phyloP scores from a whole-genome alignment of 1,140 invertebrate species.

The Heliconius hewitsoni region DNA sequence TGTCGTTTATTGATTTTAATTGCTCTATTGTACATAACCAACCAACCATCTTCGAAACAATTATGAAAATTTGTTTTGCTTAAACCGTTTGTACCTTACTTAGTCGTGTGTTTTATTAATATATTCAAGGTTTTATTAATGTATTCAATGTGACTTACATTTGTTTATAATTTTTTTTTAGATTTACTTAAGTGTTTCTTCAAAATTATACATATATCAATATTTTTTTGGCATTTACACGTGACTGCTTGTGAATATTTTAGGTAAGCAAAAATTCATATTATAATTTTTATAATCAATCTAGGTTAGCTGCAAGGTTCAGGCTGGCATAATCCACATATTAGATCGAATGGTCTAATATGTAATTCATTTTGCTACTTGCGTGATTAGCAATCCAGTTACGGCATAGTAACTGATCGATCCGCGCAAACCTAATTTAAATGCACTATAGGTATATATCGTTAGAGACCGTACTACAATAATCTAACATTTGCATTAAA shows the following conservation, averaged over 20 bases:
- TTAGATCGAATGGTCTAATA: not conserved
- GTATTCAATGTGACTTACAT: too few species aligned
- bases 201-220: not conserved
- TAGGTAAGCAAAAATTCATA: too few species aligned
- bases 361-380: not conserved
- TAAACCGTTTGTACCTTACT: too few species aligned
- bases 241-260: too few species aligned
- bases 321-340: not conserved
- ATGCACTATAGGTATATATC: not conserved
- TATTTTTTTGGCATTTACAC: not conserved
- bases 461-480: not conserved
- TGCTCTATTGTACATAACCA: not conserved
- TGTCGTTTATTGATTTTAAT: not conserved
- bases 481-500: not conserved
- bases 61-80: not conserved
- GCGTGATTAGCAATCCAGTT: conserved; percentile 6
- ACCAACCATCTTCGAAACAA: not conserved
- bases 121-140: too few species aligned
- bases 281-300: too few species aligned
- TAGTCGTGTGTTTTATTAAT: too few species aligned
- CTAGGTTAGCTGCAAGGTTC: too few species aligned
- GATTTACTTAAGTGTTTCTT: not conserved
- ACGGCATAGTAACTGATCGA: conserved; percentile 13
- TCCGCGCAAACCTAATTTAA: conserved; percentile 16
- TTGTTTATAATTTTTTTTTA: too few species aligned